These are phyloP conservation scores for Zygothrica quintamaculata DNA, from an alignment of 2,888 invertebrate species.

Conservation along the genomic window DNA sequence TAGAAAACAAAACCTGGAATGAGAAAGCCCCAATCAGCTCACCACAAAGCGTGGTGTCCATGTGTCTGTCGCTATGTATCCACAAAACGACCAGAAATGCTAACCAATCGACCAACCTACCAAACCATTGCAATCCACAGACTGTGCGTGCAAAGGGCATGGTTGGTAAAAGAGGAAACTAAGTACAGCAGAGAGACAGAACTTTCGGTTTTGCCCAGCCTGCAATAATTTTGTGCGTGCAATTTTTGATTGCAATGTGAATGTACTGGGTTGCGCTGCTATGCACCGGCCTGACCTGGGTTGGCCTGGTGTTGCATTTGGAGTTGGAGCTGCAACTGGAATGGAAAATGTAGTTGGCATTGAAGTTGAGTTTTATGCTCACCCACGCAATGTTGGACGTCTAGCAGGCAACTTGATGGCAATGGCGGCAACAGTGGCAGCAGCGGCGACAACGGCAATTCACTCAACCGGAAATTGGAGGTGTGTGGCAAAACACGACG, in stretches of 20 bases:
- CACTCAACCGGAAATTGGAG: slow-evolving; percentile 84
- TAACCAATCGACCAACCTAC: slow-evolving; percentile 54
- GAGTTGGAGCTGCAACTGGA: background rate
- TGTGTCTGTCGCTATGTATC: slow-evolving; percentile 54
- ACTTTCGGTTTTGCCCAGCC: slow-evolving; percentile 22
- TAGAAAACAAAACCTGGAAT: background rate
- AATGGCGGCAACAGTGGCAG: slow-evolving; percentile 10
- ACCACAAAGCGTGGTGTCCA: slow-evolving; percentile 63
- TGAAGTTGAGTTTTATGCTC: slow-evolving; percentile 17
- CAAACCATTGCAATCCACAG: slow-evolving; percentile 28
- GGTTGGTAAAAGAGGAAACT: slow-evolving; percentile 9
- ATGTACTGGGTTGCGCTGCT: too few species aligned
- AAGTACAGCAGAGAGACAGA: slow-evolving; percentile 37
- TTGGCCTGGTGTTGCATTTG: background rate
- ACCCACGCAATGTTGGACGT: slow-evolving; percentile 39
- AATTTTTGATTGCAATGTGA: slow-evolving; percentile 69
- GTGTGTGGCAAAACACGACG: slow-evolving; percentile 85
- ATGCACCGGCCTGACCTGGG: too few species aligned
- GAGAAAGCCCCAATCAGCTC: slow-evolving; percentile 19
- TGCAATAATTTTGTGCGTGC: slow-evolving; percentile 66
- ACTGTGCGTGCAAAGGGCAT: slow-evolving; percentile 4
- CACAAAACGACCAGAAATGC: slow-evolving; percentile 68
- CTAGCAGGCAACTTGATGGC: slow-evolving; percentile 23
- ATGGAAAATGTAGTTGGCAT: slow-evolving; percentile 1
- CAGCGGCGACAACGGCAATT: slow-evolving; percentile 54